Evolutionary conservation across 2,797 vertebrate species (phyloP).

Genomic region (Chaetodon trifasciatus): DNA sequence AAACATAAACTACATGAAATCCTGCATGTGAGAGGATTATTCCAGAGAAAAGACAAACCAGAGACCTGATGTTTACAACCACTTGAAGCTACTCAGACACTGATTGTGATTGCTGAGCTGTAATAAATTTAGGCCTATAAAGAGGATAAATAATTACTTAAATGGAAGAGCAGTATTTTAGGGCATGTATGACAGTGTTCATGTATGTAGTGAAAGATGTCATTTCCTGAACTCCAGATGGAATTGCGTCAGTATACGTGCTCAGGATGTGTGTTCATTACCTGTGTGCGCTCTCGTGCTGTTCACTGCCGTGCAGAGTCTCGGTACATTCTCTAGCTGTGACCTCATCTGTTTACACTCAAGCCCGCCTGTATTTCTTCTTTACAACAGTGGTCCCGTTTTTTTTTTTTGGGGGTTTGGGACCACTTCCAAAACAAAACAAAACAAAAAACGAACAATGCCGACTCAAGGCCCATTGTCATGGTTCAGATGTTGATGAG

Average conservation of each 20-base stretch:
- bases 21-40: background rate
- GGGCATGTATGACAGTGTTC: too few species aligned
- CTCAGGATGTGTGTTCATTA: background rate
- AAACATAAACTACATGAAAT: conserved; percentile 6
- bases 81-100: background rate
- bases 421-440: too few species aligned
- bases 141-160: background rate
- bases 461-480: too few species aligned
- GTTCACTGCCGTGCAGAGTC: background rate
- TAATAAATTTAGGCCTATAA: background rate
- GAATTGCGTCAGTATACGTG: background rate
- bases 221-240: background rate
- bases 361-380: background rate
- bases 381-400: background rate
- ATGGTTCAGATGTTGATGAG: too few species aligned
- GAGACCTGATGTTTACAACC: conserved; percentile 2
- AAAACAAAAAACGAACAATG: too few species aligned
- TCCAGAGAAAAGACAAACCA: background rate
- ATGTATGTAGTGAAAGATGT: too few species aligned
- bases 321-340: conserved; percentile 6
- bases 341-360: conserved; percentile 38
- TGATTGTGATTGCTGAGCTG: background rate
- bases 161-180: background rate
- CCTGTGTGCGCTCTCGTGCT: background rate
- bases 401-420: too few species aligned